Percentiles rank a stretch among this genome's conserved stretches.
Conservation (phyloP, 2,888 invertebrate species). For the Creontiades dilutus region DNA sequence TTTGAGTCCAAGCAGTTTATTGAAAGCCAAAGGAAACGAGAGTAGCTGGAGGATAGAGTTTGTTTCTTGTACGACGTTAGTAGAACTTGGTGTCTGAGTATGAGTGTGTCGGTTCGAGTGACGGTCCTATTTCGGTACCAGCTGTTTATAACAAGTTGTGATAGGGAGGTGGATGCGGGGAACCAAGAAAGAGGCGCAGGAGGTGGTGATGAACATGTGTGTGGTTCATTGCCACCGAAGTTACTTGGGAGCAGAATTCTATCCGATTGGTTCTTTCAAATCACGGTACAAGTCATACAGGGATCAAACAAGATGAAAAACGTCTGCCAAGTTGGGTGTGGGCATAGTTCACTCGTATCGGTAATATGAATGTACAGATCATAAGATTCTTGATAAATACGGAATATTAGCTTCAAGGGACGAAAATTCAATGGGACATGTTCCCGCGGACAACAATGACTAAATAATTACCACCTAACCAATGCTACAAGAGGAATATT, state of each 20-base stretch:
- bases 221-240: conserved; percentile 2
- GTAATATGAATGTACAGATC: no score
- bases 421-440: no score
- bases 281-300: no score
- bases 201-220: conserved; percentile 32
- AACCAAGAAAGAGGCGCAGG: neutral
- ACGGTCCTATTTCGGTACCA: conserved; percentile 63
- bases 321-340: no score
- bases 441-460: no score
- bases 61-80: conserved; percentile 7
- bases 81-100: neutral
- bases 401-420: no score
- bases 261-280: no score
- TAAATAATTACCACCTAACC: no score
- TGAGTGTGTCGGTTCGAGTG: conserved; percentile 22
- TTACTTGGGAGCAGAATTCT: neutral
- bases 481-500: no score
- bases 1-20: neutral
- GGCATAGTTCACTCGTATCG: no score
- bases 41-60: neutral
- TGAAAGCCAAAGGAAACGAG: neutral
- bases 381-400: no score
- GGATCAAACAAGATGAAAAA: no score
- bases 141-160: conserved; percentile 62
- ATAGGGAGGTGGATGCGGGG: conserved; percentile 37